A percentile compares a stretch with the other conserved stretches of the same genome.
Evolutionary conservation across 1,140 invertebrate genomes (phyloP).

Genomic region (Matsumurasca onukii): DNA sequence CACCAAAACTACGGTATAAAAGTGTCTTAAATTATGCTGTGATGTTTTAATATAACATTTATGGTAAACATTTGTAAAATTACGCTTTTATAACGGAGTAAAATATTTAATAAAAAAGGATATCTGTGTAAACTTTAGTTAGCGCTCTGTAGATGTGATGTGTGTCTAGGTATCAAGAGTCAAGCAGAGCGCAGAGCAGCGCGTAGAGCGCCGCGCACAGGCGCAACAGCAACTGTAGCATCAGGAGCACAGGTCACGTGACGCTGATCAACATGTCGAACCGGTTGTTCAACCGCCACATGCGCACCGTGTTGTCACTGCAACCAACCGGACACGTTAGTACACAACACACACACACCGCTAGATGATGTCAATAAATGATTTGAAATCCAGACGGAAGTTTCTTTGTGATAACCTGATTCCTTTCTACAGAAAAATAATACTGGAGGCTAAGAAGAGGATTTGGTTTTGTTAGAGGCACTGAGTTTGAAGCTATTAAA

Average conservation of each 20-base stretch:
- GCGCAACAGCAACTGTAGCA: constrained; percentile 17
- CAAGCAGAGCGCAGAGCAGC: background rate
- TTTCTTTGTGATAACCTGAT: background rate
- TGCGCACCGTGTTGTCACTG: constrained; percentile 36
- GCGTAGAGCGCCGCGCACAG: background rate
- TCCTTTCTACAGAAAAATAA: background rate
- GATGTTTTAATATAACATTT: too few relatives aligned
- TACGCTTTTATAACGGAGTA: too few relatives aligned
- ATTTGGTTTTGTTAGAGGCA: background rate
- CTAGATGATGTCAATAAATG: constrained; percentile 13
- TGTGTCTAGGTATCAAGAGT: too few relatives aligned
- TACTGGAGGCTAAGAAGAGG: background rate
- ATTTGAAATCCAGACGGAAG: constrained; percentile 21
- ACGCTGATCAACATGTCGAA: constrained; percentile 26
- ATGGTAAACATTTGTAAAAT: too few relatives aligned
- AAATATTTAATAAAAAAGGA: too few relatives aligned
- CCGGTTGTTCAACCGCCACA: constrained; percentile 36
- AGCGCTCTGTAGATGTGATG: too few relatives aligned
- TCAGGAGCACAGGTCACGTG: constrained; percentile 11
- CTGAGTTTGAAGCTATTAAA: too few relatives aligned
- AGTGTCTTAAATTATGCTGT: too few relatives aligned
- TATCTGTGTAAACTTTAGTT: too few relatives aligned
- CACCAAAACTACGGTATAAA: too few relatives aligned
- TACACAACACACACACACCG: constrained; percentile 1
- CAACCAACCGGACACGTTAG: constrained; percentile 36